A percentile compares a stretch with the other conserved stretches of the same genome.
phyloP scores from a whole-genome alignment of 2,113 vertebrate genomes.

The Alosa alosa region DNA sequence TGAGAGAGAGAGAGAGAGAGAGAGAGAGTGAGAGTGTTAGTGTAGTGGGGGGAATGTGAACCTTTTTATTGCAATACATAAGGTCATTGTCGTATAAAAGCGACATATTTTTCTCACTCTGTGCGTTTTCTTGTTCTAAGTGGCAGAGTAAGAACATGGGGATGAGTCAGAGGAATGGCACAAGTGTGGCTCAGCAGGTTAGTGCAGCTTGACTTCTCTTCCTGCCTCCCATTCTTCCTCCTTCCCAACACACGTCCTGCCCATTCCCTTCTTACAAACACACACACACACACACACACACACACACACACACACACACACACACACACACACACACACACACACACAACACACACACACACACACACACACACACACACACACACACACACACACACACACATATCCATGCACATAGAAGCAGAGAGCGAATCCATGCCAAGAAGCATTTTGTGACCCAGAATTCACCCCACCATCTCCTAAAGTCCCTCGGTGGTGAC shows the following conservation, averaged over 20 bases:
- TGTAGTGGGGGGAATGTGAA: not conserved
- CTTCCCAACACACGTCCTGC: not conserved
- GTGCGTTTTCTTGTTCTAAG: not conserved
- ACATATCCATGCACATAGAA: not conserved
- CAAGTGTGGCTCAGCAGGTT: not conserved
- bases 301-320: not conserved
- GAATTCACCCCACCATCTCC: conserved; percentile 14
- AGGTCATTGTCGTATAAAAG: not conserved
- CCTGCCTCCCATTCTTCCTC: not conserved
- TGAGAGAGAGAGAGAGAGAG: too few relatives aligned
- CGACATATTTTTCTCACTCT: not conserved
- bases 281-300: not conserved
- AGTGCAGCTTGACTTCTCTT: not conserved
- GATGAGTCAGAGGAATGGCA: not conserved
- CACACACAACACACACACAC: not conserved
- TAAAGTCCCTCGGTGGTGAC: not conserved
- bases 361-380: not conserved
- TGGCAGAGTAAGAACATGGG: not conserved
- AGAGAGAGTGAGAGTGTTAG: too few relatives aligned
- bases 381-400: not conserved
- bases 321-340: not conserved
- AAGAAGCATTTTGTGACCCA: conserved; percentile 26
- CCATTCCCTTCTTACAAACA: not conserved
- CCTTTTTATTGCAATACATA: not conserved
- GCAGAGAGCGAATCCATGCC: not conserved